Base-by-base conservation (phyloP, 1,140 invertebrate genomes). In the Cardiocondyla obscurior region DNA sequence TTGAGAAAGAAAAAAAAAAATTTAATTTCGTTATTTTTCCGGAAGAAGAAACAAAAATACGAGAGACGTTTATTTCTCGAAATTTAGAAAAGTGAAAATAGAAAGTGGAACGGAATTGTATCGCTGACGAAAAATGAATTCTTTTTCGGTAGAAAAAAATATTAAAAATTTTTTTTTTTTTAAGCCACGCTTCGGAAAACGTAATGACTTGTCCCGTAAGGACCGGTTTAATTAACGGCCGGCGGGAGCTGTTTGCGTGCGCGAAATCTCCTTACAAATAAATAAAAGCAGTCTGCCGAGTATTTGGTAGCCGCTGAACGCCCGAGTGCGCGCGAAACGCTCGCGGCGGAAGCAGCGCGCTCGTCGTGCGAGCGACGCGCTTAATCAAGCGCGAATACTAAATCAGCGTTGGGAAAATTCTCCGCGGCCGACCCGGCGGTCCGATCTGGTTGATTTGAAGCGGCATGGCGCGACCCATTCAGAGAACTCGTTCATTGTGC, bases 401-500 rank as follows among this genome's bases (percentile, higher is more conserved):
- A 77, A 77, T 77, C 74, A 51, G 62, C 60, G 22, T 53, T 53
- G 62, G 74, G 62, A 67, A 53, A 69, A 69, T 79, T 67, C 58
- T 79, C 60, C 46, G n/a, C 25, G 72, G 39, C 28, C 55, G 12
- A 12, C 46, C 49, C 22, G 33, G 6, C 16, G 62, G 60, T 33
- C 30, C 77, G 39, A 73, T 72, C 51, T 67, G 42, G 57, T 73
- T 73, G 33, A 57, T 73, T 73, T 22, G 69, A 53, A 57, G 8
- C 51, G 51, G 22, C 67, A 3, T 55, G 19, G 67, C 30, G 67
- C 44, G 36, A 57, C n/a, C 53, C 36, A 58, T 73, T 73, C 70
- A 64, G 39, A 10, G 33, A 44, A 76, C 81, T 87, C 85, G 65
- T 86, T 83, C 72, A 55, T 82, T 85, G 84, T 86, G 72, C 44